A percentile compares a stretch with the other conserved stretches of the same genome.
phyloP scores from a whole-genome alignment of 2,888 invertebrate genomes.

The Adela reaumurella region DNA sequence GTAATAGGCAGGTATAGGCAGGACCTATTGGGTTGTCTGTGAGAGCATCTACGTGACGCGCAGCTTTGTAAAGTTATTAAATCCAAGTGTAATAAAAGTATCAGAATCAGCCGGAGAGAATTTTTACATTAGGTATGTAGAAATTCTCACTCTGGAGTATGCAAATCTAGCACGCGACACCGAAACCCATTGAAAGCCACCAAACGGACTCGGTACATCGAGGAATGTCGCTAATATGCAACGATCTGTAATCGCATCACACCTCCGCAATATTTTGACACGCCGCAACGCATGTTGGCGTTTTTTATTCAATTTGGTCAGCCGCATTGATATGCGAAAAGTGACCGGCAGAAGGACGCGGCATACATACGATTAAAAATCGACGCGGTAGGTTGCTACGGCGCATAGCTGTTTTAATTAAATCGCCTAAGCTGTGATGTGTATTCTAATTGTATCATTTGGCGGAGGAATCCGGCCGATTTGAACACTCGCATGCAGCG shows the following conservation, averaged over 20 bases:
- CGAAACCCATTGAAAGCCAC: not conserved
- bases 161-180: not conserved
- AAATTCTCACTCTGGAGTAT: too few species aligned
- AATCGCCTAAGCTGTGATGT: slow-evolving; percentile 41
- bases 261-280: slow-evolving; percentile 22
- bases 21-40: too few species aligned
- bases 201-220: slow-evolving; percentile 1
- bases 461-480: slow-evolving; percentile 33
- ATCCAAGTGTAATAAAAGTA: too few species aligned
- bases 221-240: slow-evolving; percentile 19
- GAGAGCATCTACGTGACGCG: too few species aligned
- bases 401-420: slow-evolving; percentile 49
- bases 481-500: not conserved
- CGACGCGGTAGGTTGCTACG: slow-evolving; percentile 40
- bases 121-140: too few species aligned
- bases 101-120: too few species aligned
- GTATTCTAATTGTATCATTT: slow-evolving; percentile 56
- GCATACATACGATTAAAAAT: slow-evolving; percentile 55
- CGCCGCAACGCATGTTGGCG: slow-evolving; percentile 23
- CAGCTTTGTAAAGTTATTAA: too few species aligned
- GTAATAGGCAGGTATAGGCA: too few species aligned
- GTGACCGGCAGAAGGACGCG: slow-evolving; percentile 39
- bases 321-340: slow-evolving; percentile 51
- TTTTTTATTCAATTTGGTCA: slow-evolving; percentile 43
- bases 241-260: slow-evolving; percentile 16